Base-by-base conservation (phyloP, 2,113 vertebrate species). In the Centropus unirufus region DNA sequence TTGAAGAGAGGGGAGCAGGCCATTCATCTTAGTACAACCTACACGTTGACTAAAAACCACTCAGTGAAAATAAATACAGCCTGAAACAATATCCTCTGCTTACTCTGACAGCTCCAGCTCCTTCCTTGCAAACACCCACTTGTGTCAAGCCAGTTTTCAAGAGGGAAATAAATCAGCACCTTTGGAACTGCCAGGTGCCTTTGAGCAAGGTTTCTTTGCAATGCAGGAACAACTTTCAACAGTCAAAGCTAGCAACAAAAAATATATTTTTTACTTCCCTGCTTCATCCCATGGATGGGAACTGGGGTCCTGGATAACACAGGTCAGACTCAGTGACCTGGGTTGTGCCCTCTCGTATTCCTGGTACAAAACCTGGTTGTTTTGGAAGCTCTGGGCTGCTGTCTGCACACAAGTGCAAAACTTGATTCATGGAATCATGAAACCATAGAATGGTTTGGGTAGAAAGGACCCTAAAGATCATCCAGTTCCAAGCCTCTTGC, bases 1-100 rank as follows among this genome's bases (percentile, higher is more conserved):
- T 66, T 88, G 86, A 83, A 78, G 69, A 89, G 66, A 57, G 6
- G 18, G 47, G 80, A 95, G 69, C 26, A 84, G 42, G 66, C 84
- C 47, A 68, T 86, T 95, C 73, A 89, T 90, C 87, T 95, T 47
- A 40, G 21, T 4, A 6, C 3, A 77, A 67, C 36, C 12, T 14
- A 72, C n/a, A 58, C 18, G 0, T 30, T 46, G 46, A 69, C 55
- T 86, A 62, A 92, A 94, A 93, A 66, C 15, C 23, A 67, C 64
- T 39, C 75, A 2, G 17, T 91, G 86, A 94, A 94, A 97, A 93
- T 87, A 96, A 97, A 95, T 91, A 95, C 16, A 62, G 73, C 52
- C 69, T 93, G 79, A 86, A 94, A 96, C 77, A 92, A 95, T 84
- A 91, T 89, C 94, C 82, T 92, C 82, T 87, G 76, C 89, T 69